Conservation (phyloP, 2,797 vertebrate genomes). For the Trichosurus vulpecula region DNA sequence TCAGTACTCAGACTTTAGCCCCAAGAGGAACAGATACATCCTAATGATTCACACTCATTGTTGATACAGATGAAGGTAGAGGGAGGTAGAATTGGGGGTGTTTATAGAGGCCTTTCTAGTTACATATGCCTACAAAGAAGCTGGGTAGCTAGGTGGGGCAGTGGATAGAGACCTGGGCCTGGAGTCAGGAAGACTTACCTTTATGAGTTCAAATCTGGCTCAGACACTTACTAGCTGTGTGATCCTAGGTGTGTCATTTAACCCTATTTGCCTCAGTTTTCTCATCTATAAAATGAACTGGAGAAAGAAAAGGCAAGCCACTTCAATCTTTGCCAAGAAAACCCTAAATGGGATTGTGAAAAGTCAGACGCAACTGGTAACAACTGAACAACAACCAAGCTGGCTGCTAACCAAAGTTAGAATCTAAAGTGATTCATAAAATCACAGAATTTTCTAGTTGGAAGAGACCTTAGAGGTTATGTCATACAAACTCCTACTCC, state of each 20-base stretch:
- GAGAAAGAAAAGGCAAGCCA: background rate
- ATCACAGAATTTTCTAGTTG: background rate
- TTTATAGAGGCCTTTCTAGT: background rate
- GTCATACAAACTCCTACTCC: background rate
- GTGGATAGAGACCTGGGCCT: background rate
- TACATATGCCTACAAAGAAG: background rate
- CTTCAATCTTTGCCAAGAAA: background rate
- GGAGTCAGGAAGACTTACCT: too few relatives aligned
- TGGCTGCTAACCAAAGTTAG: background rate
- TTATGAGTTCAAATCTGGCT: background rate
- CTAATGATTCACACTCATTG: background rate
- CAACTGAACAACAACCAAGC: background rate
- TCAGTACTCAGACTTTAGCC: background rate
- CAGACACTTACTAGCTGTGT: background rate
- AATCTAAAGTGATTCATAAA: background rate
- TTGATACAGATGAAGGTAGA: background rate
- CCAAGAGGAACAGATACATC: background rate
- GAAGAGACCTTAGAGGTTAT: background rate
- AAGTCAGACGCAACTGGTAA: background rate
- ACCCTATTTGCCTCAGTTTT: background rate
- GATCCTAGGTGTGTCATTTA: background rate
- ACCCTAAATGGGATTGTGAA: background rate
- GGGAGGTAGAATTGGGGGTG: background rate
- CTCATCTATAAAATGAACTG: background rate
- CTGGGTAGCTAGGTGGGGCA: background rate